Percentiles rank a stretch among this genome's conserved stretches.
Evolutionary conservation across 2,888 invertebrate species (phyloP).

Genomic region (Drosophila sordidapex): DNA sequence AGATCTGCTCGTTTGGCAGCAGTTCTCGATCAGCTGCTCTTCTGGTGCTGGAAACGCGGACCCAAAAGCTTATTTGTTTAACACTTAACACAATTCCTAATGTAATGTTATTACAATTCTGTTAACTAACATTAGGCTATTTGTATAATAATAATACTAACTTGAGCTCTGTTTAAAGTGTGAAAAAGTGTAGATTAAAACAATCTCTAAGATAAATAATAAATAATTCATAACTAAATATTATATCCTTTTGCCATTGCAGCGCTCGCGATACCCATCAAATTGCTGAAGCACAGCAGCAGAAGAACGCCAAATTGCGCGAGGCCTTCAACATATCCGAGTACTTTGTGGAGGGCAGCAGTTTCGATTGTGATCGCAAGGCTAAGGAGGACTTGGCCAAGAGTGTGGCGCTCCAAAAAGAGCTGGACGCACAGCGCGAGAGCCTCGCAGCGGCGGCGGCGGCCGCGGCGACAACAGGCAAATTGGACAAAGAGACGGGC

Average conservation of each 20-base stretch:
- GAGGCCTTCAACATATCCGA: constrained; percentile 98
- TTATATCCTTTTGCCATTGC: constrained; percentile 48
- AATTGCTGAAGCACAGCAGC: constrained; percentile 97
- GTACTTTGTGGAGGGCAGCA: constrained; percentile 96
- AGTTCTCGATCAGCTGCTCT: no score
- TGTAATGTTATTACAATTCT: neutral
- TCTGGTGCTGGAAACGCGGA: no score
- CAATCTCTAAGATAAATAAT: no score
- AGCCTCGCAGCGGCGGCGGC: constrained; percentile 75
- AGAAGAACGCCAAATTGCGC: constrained; percentile 96
- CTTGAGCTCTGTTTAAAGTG: no score
- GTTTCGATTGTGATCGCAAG: constrained; percentile 92
- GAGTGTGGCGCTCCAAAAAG: constrained; percentile 85
- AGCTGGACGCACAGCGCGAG: constrained; percentile 85
- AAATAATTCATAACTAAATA: neutral
- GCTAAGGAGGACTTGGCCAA: constrained; percentile 86
- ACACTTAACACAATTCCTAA: no score
- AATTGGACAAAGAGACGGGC: constrained; percentile 81
- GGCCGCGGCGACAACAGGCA: constrained; percentile 70
- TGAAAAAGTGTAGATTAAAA: neutral
- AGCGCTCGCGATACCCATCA: constrained; percentile 98
- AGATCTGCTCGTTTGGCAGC: no score
- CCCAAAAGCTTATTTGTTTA: no score
- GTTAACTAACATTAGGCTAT: neutral
- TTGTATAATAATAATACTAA: neutral